These are phyloP conservation scores for Oryzaephilus surinamensis DNA, from an alignment of 1,140 invertebrate genomes.

Conservation along the genomic window DNA sequence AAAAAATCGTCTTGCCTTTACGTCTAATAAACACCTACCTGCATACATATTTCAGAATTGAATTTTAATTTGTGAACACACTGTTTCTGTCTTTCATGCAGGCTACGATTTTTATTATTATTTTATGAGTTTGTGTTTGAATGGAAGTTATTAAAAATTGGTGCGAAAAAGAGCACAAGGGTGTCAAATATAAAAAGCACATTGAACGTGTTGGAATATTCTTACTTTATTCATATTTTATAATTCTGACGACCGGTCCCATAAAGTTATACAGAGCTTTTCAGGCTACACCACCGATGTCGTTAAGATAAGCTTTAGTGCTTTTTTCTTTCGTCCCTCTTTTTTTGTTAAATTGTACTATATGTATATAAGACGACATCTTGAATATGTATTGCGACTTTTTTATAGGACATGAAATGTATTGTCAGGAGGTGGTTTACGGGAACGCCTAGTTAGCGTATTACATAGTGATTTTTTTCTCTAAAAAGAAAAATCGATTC, in stretches of 20 bases:
- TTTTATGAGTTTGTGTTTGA: too few species aligned
- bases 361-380: too few species aligned
- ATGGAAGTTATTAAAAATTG: too few species aligned
- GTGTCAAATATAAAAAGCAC: too few species aligned
- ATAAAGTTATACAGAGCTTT: constrained; percentile 10
- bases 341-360: constrained; percentile 12
- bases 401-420: constrained; percentile 12
- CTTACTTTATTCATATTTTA: constrained; percentile 11
- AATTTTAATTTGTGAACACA: too few species aligned
- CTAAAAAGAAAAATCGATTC: constrained; percentile 1
- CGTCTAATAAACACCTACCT: too few species aligned
- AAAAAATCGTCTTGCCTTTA: too few species aligned
- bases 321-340: constrained; percentile 12
- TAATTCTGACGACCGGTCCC: constrained; percentile 9
- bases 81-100: too few species aligned
- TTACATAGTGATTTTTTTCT: constrained; percentile 7
- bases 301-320: constrained; percentile 16
- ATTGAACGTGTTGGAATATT: too few species aligned
- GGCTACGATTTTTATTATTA: too few species aligned
- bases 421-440: constrained; percentile 9
- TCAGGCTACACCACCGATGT: constrained; percentile 13
- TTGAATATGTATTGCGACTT: constrained; percentile 16
- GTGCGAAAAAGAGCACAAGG: too few species aligned
- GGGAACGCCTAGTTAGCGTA: constrained; percentile 6
- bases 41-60: too few species aligned